A percentile compares a stretch with the other conserved stretches of the same genome.
Conservation (phyloP, 35 echinoderm and acorn worm species). For the Apostichopus parvimensis region DNA sequence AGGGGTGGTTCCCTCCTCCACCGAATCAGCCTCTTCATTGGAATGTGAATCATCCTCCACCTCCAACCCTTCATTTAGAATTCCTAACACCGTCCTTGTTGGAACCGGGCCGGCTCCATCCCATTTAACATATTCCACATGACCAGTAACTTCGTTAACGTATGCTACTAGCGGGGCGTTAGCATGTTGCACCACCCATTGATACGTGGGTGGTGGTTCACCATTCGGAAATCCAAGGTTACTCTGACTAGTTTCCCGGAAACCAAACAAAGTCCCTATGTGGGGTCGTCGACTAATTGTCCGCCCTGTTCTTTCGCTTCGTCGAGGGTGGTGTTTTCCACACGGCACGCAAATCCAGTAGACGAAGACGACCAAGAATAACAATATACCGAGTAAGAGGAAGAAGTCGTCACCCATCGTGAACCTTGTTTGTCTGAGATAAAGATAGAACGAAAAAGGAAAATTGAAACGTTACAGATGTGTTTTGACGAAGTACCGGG, state of each 20-base stretch:
- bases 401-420: slow-evolving; percentile 35
- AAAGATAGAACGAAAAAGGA: too few species aligned
- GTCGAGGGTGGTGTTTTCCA: not conserved
- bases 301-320: not conserved
- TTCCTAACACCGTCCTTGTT: slow-evolving; percentile 47
- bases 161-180: slow-evolving; percentile 41
- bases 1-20: not conserved
- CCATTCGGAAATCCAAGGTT: not conserved
- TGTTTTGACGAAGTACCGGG: too few species aligned
- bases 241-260: slow-evolving; percentile 8
- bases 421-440: not conserved
- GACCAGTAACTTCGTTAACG: slow-evolving; percentile 18
- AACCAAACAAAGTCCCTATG: not conserved
- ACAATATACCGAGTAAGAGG: slow-evolving; percentile 14
- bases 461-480: too few species aligned
- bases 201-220: slow-evolving; percentile 47
- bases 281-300: not conserved
- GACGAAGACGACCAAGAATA: slow-evolving; percentile 14
- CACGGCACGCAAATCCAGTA: slow-evolving; percentile 44
- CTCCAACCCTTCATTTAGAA: slow-evolving; percentile 16
- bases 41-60: not conserved
- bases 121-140: slow-evolving; percentile 46
- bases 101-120: slow-evolving; percentile 38
- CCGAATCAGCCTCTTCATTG: not conserved
- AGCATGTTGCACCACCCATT: slow-evolving; percentile 47